phyloP scores from a whole-genome alignment of 2,888 invertebrate species.

The Eulithis prunata region DNA sequence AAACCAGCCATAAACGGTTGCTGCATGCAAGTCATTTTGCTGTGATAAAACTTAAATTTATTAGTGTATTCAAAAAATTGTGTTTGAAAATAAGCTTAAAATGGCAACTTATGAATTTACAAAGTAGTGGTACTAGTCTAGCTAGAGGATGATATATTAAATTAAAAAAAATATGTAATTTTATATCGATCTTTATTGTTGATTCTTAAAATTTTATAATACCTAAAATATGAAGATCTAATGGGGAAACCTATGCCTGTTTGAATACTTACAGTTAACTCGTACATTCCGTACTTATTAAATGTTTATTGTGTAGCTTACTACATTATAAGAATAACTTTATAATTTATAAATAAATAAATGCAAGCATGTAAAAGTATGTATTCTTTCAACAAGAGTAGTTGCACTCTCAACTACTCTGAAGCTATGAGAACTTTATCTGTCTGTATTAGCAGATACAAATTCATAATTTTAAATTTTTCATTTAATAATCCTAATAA shows the following conservation, averaged over 20 bases:
- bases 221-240: conserved; percentile 12
- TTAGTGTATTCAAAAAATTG: conserved; percentile 4
- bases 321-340: conserved; percentile 4
- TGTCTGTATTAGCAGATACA: no score
- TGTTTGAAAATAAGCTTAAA: conserved; percentile 2
- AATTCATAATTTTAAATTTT: no score
- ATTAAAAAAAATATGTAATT: conserved; percentile 30
- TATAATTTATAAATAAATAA: conserved; percentile 46
- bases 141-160: conserved; percentile 24
- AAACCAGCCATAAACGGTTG: not conserved
- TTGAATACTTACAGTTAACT: conserved; percentile 20
- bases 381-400: conserved; percentile 9
- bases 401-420: not conserved
- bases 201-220: conserved; percentile 23
- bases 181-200: conserved; percentile 36
- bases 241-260: conserved; percentile 27
- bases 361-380: conserved; percentile 41
- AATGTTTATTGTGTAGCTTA: conserved; percentile 19
- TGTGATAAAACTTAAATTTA: conserved; percentile 14
- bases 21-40: conserved; percentile 4
- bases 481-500: no score
- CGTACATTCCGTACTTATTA: conserved; percentile 29
- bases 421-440: not conserved
- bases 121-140: conserved; percentile 22
- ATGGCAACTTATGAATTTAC: conserved; percentile 29